These are phyloP conservation scores for Deroplatys truncata DNA, from an alignment of 2,888 invertebrate species.

Conservation along the genomic window DNA sequence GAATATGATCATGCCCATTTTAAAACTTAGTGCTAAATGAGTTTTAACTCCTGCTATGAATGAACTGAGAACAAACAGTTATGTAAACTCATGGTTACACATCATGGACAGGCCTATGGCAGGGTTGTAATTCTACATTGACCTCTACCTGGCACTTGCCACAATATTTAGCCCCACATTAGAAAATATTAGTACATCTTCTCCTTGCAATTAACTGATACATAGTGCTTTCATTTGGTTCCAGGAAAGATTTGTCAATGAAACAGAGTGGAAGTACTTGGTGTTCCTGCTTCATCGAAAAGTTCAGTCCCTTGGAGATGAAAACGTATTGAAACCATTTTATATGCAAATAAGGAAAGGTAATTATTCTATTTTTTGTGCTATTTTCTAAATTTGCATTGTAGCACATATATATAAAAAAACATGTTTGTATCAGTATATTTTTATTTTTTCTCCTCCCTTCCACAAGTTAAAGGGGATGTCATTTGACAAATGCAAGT, in stretches of 20 bases:
- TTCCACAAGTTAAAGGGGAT: no score
- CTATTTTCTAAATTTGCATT: not conserved
- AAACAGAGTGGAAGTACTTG: slow-evolving; percentile 47
- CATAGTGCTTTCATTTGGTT: not conserved
- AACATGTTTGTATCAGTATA: not conserved
- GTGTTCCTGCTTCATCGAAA: slow-evolving; percentile 44
- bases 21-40: no score
- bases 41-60: no score
- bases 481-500: no score
- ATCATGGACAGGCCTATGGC: no score
- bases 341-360: slow-evolving; percentile 31
- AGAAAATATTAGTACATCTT: no score
- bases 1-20: no score
- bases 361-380: not conserved
- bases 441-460: not conserved
- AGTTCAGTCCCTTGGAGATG: slow-evolving; percentile 36
- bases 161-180: no score
- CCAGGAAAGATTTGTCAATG: slow-evolving; percentile 45
- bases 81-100: no score
- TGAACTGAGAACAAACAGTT: no score
- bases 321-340: slow-evolving; percentile 29
- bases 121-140: no score
- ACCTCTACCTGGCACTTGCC: no score
- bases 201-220: not conserved
- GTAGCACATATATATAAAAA: not conserved